Evolutionary conservation across 1,140 invertebrate genomes (phyloP), one percentile per base, ranked within the genome.

Genomic region (Tetragonula clypearis): DNA sequence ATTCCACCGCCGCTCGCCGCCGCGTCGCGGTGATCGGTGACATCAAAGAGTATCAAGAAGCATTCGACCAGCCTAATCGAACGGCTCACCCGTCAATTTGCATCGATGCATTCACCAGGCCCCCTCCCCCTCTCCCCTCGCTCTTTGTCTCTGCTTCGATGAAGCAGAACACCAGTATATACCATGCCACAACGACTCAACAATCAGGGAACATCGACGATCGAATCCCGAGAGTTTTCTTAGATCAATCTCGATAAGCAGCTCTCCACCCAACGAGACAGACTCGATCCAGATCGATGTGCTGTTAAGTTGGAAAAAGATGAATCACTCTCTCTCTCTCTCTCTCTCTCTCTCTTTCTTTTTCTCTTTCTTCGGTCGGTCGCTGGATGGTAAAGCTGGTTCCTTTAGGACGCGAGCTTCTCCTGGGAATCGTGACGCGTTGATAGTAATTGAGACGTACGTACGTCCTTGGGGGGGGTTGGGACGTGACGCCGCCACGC

Each of bases 371-470:
- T 55, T 53, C 12, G 11, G 17, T 30, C n/a, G 17, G n/a, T 86
- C 73, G 79, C 79, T 21, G 53, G 74, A 74, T 65, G 65, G 53
- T 35, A 74, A 15, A n/a, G 75, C 49, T 79, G 21, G 53, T 73
- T 35, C 72, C 56, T 30, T 55, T 35, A 53, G 58, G 60, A 79
- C 62, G 71, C 21, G 15, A 72, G 23, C 69, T 30, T 66, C 19
- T 23, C 3, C 60, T 62, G 60, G 41, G 65, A 26, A 21, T 68
- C 62, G 41, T 49, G 41, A 49, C 41, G 73, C 58, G 69, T 78
- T 74, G 75, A 71, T 86, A 86, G 79, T 88, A 88, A 88, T 86
- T 77, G 74, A 85, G 83, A 88, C 71, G 74, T 86, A 88, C 88
- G 80, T 49, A 49, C 77, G 69, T 74, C 85, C 75, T 90, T 80